These are phyloP conservation scores for Actinernus sp. DNA, from an alignment of 92 coral and sea anemone species.

Conservation along the genomic window DNA sequence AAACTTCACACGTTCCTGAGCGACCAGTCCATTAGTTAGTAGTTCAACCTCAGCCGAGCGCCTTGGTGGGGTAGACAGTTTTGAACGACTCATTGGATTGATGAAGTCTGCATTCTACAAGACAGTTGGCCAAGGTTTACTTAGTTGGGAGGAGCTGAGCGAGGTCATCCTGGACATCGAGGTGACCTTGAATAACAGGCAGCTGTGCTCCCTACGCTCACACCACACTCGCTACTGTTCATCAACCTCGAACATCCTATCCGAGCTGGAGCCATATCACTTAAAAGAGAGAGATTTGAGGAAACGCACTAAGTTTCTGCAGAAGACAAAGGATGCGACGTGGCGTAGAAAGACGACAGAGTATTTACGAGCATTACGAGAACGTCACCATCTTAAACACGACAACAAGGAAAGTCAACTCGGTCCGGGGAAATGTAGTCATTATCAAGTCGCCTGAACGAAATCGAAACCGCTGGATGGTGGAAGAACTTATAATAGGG, in stretches of 20 bases:
- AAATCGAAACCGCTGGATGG: constrained; percentile 41
- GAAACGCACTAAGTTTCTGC: constrained; percentile 13
- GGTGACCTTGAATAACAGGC: too few species aligned
- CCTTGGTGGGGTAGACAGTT: constrained; percentile 46
- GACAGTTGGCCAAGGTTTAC: constrained; percentile 22
- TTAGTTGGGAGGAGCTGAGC: constrained; percentile 27
- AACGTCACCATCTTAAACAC: constrained; percentile 28
- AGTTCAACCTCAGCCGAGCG: constrained; percentile 4
- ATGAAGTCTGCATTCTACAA: constrained; percentile 30
- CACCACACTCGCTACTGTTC: constrained; percentile 15
- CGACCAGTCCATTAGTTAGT: constrained; percentile 31
- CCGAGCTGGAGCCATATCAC: constrained; percentile 12
- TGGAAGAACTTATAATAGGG: constrained; percentile 29
- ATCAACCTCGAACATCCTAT: constrained; percentile 26
- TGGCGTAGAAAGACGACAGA: constrained; percentile 35
- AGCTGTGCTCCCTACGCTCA: too few species aligned
- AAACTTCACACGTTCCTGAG: constrained; percentile 7
- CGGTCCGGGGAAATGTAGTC: constrained; percentile 13
- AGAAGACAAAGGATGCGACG: constrained; percentile 26
- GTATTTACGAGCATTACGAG: constrained; percentile 31
- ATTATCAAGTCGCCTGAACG: constrained; percentile 22
- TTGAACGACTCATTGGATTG: constrained; percentile 29
- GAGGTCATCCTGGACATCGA: too few species aligned
- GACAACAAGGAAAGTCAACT: not conserved
- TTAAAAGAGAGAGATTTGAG: constrained; percentile 11